A percentile compares a stretch with the other conserved stretches of the same genome.
These are phyloP conservation scores for Chroicocephalus ridibundus DNA, from an alignment of 2,113 vertebrate genomes.

Conservation along the genomic window DNA sequence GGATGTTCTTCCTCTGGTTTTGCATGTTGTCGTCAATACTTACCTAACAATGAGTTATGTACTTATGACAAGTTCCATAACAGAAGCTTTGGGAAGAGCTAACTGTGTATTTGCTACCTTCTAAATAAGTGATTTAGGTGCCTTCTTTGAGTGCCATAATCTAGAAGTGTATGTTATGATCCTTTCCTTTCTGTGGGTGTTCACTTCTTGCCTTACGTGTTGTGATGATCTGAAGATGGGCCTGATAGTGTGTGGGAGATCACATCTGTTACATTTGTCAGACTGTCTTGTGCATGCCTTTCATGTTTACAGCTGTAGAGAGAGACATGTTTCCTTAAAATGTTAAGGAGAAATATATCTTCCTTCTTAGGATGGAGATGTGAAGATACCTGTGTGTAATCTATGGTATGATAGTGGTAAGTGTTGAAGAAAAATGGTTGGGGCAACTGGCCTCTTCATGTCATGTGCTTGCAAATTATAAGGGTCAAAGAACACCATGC, in stretches of 20 bases:
- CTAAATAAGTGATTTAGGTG: not conserved
- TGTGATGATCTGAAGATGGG: not conserved
- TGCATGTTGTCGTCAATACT: too few species aligned
- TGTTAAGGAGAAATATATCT: not conserved
- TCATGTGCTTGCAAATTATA: too few species aligned
- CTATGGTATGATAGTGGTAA: too few species aligned
- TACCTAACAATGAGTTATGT: not conserved
- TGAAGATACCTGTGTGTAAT: too few species aligned
- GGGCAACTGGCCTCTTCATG: too few species aligned
- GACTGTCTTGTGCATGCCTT: not conserved
- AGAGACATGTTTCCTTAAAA: not conserved
- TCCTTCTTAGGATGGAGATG: too few species aligned
- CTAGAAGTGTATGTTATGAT: not conserved
- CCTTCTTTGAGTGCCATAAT: not conserved
- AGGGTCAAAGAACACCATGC: too few species aligned
- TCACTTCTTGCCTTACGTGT: not conserved
- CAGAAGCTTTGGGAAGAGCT: too few species aligned
- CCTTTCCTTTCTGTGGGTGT: not conserved
- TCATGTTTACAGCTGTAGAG: not conserved
- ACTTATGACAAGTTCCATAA: too few species aligned
- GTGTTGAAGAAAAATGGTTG: too few species aligned
- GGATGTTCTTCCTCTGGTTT: not conserved
- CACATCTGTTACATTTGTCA: not conserved
- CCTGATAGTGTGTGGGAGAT: not conserved
- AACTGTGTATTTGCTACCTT: too few species aligned